These are phyloP conservation scores for Carduelis carduelis DNA, from an alignment of 2,797 vertebrate genomes.

Conservation along the genomic window DNA sequence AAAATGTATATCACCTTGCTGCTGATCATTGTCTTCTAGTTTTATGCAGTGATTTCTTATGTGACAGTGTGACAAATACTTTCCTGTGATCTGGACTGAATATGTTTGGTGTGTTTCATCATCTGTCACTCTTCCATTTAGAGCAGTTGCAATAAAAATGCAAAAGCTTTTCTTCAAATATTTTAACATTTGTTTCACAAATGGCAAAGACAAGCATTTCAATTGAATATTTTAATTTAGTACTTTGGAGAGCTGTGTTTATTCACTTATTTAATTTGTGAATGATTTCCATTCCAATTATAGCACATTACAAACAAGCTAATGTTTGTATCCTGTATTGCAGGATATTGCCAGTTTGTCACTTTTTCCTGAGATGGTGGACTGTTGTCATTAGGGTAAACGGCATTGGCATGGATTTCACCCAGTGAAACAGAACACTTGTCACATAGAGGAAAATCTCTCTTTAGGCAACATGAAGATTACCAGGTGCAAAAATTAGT, in stretches of 20 bases:
- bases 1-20: not conserved
- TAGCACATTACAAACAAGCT: not conserved
- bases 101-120: not conserved
- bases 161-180: not conserved
- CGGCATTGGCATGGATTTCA: not conserved
- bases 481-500: not conserved
- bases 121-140: not conserved
- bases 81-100: not conserved
- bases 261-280: slow-evolving; percentile 23
- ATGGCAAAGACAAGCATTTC: not conserved
- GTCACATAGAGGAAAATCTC: not conserved
- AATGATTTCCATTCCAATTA: slow-evolving; percentile 8
- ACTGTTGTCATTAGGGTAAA: not conserved
- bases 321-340: not conserved
- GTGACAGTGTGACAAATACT: not conserved
- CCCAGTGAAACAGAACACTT: not conserved
- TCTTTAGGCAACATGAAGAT: not conserved
- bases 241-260: not conserved
- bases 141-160: slow-evolving; percentile 5
- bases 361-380: not conserved
- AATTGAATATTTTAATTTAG: slow-evolving; percentile 25
- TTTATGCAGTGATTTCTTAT: not conserved
- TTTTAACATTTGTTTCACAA: slow-evolving; percentile 16
- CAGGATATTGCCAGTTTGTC: not conserved
- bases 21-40: not conserved